Conservation (phyloP, 2,113 vertebrate species). For the Trematomus loennbergii region DNA sequence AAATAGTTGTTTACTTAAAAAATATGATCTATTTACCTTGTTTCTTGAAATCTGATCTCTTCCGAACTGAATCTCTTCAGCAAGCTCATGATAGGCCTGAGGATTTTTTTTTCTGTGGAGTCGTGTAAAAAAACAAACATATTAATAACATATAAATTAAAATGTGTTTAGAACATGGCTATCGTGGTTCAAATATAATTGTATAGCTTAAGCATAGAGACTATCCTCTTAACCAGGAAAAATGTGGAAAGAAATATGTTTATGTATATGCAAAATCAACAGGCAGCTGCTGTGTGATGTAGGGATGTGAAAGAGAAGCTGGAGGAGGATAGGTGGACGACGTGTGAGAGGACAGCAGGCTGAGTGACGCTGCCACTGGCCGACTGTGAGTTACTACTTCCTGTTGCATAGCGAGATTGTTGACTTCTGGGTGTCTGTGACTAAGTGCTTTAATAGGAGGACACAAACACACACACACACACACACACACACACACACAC, state of each 20-base stretch:
- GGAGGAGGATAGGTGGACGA: constrained; percentile 58
- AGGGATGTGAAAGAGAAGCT: not conserved
- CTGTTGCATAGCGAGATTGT: constrained; percentile 66
- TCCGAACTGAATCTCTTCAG: too few relatives aligned
- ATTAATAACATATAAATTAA: not conserved
- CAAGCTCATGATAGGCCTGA: too few relatives aligned
- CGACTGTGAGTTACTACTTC: constrained; percentile 78
- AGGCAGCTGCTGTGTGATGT: constrained; percentile 21
- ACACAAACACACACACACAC: not conserved
- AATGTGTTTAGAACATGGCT: not conserved
- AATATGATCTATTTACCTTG: too few relatives aligned
- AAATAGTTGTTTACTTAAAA: too few relatives aligned
- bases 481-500: too few relatives aligned
- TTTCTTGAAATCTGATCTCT: too few relatives aligned
- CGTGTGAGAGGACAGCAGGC: constrained; percentile 7
- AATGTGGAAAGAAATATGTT: too few relatives aligned
- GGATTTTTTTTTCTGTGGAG: not conserved
- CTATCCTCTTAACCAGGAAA: too few relatives aligned
- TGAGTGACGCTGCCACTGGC: constrained; percentile 18
- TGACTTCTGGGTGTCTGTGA: constrained; percentile 84
- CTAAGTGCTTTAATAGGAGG: constrained; percentile 75
- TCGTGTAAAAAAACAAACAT: not conserved
- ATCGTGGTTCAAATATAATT: too few relatives aligned
- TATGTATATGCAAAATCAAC: too few relatives aligned
- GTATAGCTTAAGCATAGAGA: not conserved